Evolutionary conservation across 2,113 vertebrate genomes (phyloP).

Genomic region (Falco punctatus): DNA sequence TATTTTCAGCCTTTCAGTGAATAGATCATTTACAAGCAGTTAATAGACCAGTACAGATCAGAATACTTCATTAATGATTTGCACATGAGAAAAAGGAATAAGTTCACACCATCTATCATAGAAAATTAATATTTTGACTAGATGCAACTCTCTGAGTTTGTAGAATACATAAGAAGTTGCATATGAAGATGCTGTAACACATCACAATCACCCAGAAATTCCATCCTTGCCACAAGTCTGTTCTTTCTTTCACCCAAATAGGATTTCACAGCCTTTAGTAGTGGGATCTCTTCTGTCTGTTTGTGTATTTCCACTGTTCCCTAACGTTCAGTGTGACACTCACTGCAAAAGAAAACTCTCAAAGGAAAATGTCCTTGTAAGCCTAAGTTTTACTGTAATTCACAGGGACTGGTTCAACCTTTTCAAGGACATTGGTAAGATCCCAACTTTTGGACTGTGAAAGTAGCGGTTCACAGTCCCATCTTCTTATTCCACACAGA

Average conservation of each 20-base stretch:
- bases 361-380: background rate
- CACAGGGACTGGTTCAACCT: background rate
- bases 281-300: background rate
- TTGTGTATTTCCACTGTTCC: background rate
- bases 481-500: accelerated
- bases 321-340: background rate
- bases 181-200: background rate
- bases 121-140: slow-evolving; percentile 1
- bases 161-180: background rate
- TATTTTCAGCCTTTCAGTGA: background rate
- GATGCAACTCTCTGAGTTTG: background rate
- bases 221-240: background rate
- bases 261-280: background rate
- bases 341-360: background rate
- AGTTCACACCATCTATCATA: background rate
- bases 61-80: slow-evolving; percentile 7
- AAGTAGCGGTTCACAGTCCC: background rate
- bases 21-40: background rate
- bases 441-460: background rate
- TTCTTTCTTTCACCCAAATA: background rate
- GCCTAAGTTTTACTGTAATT: background rate
- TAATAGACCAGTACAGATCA: background rate
- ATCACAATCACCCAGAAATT: background rate
- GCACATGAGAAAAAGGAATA: background rate
- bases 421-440: background rate